Evolutionary conservation across 1,140 invertebrate species (phyloP).

Genomic region (Dinothrombium tinctorium): DNA sequence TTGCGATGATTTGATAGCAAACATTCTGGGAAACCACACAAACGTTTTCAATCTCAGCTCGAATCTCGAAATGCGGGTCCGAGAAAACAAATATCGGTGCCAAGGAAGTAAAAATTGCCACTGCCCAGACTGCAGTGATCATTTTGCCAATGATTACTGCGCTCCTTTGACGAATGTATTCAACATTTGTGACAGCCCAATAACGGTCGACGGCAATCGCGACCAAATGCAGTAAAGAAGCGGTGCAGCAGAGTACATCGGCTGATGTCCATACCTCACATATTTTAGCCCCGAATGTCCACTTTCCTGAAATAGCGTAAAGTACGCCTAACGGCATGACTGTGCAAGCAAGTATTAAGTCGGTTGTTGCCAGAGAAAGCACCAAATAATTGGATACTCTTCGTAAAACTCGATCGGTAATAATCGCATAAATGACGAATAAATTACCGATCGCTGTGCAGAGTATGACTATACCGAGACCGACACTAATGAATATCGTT

Average conservation of each 20-base stretch:
- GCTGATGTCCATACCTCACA: slow-evolving; percentile 83
- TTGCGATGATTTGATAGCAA: slow-evolving; percentile 55
- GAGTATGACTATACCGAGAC: slow-evolving; percentile 11
- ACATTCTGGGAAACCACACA: slow-evolving; percentile 85
- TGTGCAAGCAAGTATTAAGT: slow-evolving; percentile 55
- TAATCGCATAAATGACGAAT: slow-evolving; percentile 79
- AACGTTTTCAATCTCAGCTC: slow-evolving; percentile 46
- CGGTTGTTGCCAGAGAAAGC: slow-evolving; percentile 57
- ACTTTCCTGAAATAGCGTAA: slow-evolving; percentile 37
- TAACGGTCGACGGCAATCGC: slow-evolving; percentile 74
- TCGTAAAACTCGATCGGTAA: slow-evolving; percentile 62
- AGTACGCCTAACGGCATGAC: slow-evolving; percentile 66
- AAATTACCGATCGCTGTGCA: slow-evolving; percentile 44
- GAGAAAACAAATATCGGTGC: slow-evolving; percentile 64
- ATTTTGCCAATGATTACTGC: slow-evolving; percentile 56
- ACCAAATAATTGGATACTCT: slow-evolving; percentile 67
- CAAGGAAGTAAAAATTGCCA: slow-evolving; percentile 59
- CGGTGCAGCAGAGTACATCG: slow-evolving; percentile 76
- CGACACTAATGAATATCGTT: not conserved
- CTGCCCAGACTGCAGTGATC: slow-evolving; percentile 66
- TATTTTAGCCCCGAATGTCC: slow-evolving; percentile 57
- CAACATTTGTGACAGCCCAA: slow-evolving; percentile 83
- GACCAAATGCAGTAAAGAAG: slow-evolving; percentile 70
- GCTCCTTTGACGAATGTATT: slow-evolving; percentile 73
- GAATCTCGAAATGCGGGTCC: slow-evolving; percentile 53